Base-by-base conservation (phyloP, 2,797 vertebrate species). In the Sebastolobus altivelis region DNA sequence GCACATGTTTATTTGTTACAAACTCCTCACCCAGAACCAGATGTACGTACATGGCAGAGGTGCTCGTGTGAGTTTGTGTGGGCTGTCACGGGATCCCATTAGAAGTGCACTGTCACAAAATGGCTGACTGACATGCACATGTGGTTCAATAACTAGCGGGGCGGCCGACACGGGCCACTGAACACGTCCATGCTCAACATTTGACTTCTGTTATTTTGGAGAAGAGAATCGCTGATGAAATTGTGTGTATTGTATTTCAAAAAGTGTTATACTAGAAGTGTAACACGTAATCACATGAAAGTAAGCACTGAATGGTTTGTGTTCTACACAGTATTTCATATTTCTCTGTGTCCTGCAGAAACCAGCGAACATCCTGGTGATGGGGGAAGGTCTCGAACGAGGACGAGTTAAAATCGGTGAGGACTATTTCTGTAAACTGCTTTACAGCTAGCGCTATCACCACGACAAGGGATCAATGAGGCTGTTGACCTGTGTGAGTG, bases 301-400 rank as follows among this genome's bases (percentile, higher is more conserved):
- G 27, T 33, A 14, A 58, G n/a, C 27, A 25, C 46, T 52, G 13
- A 60, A 31, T 29, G 37, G 8, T 55, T 54, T 35, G 37, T 43
- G 9, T 63, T 35, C 6, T 10, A 29, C 13, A 2, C 6, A 12
- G 3, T 7, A 2, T 70, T 33, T 68, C 1, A 65, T 35, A 16
- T 76, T 65, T 65, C 4, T 82, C 55, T 88, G 22, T 88, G 10
- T 77, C 65, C 37, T 94, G 52, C 95, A 99, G 98, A 99, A 99
- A 97, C 98, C 98, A 94, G 98, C 98, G 77, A 99, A 99, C 95
- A 99, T 99, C 95, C 95, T 99, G 94, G 98, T 99, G 93, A 99
- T 99, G 98, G 98, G 98, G 83, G 98, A 99, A 95, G 98, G 98
- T 83, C 97, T 94, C 2, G 98, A 99, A 91, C 96, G 98, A 94